phyloP scores from a whole-genome alignment of 2,113 vertebrate species.

The Hyperopisus bebe region DNA sequence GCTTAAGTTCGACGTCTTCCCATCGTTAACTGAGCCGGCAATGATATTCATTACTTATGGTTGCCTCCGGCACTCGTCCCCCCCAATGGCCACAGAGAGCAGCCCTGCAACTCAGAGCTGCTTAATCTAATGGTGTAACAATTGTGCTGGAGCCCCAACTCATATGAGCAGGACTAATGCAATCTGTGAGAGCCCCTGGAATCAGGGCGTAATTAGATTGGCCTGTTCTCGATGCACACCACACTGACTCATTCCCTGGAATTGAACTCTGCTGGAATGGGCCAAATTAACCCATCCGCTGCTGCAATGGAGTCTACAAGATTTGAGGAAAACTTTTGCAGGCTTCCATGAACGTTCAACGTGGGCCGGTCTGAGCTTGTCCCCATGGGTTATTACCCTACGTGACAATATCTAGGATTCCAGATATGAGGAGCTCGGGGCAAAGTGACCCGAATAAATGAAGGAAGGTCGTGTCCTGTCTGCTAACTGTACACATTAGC shows the following conservation, averaged over 20 bases:
- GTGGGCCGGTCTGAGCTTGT: not conserved
- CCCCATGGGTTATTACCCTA: not conserved
- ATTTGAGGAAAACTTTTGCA: not conserved
- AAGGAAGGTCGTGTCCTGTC: constrained; percentile 21
- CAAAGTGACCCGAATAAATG: constrained; percentile 9
- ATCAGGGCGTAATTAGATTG: constrained; percentile 41
- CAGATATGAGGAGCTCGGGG: not conserved
- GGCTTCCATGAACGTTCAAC: not conserved
- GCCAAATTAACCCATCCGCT: constrained; percentile 24
- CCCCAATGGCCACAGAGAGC: constrained; percentile 25
- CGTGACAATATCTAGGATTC: not conserved
- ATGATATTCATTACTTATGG: constrained; percentile 26
- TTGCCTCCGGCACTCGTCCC: constrained; percentile 27
- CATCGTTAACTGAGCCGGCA: constrained; percentile 21
- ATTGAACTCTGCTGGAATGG: constrained; percentile 33
- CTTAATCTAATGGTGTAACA: constrained; percentile 37
- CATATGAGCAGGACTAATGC: constrained; percentile 38
- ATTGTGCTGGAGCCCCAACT: constrained; percentile 18
- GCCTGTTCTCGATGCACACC: constrained; percentile 34
- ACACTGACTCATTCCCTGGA: constrained; percentile 35
- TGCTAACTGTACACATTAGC: constrained; percentile 27
- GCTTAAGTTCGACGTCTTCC: constrained; percentile 3
- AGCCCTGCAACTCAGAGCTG: constrained; percentile 24
- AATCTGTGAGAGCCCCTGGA: constrained; percentile 39
- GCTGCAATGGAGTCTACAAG: not conserved